phyloP scores from a whole-genome alignment of 2,113 vertebrate species.

The Neodontobutis hainanensis region DNA sequence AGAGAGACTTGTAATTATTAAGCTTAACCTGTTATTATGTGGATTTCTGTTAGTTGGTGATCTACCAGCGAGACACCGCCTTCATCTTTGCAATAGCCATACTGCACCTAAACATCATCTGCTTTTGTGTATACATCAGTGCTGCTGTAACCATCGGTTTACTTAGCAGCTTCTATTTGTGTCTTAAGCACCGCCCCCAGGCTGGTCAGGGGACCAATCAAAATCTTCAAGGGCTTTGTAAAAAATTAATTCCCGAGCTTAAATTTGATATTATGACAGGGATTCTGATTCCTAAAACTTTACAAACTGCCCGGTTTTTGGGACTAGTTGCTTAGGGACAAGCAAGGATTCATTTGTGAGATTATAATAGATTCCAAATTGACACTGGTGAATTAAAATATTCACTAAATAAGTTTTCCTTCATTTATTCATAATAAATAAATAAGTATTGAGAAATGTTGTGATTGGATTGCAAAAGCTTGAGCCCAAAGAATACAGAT shows the following conservation, averaged over 20 bases:
- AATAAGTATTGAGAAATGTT: background rate
- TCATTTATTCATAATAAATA: too few species aligned
- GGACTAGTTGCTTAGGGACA: too few species aligned
- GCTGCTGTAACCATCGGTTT: conserved; percentile 21
- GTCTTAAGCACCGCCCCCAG: conserved; percentile 47
- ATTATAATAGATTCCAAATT: too few species aligned
- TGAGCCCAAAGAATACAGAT: conserved; percentile 19
- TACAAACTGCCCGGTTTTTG: too few species aligned
- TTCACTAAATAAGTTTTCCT: too few species aligned
- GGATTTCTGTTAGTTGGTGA: conserved; percentile 26
- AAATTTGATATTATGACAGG: conserved; percentile 21
- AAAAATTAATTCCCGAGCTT: conserved; percentile 41
- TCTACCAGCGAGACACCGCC: conserved; percentile 21
- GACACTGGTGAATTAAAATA: too few species aligned
- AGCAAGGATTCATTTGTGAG: too few species aligned
- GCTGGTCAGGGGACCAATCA: conserved; percentile 64
- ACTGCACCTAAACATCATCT: conserved; percentile 21
- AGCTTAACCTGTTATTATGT: conserved; percentile 38
- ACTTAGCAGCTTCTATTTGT: conserved; percentile 29
- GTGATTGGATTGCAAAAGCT: conserved; percentile 17
- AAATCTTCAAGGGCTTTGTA: conserved; percentile 71
- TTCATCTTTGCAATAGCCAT: conserved; percentile 36
- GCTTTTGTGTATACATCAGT: conserved; percentile 10
- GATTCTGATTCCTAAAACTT: background rate
- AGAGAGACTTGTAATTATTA: conserved; percentile 60